Evolutionary conservation across 1,140 invertebrate species (phyloP).

Genomic region (Sinonovacula constricta): DNA sequence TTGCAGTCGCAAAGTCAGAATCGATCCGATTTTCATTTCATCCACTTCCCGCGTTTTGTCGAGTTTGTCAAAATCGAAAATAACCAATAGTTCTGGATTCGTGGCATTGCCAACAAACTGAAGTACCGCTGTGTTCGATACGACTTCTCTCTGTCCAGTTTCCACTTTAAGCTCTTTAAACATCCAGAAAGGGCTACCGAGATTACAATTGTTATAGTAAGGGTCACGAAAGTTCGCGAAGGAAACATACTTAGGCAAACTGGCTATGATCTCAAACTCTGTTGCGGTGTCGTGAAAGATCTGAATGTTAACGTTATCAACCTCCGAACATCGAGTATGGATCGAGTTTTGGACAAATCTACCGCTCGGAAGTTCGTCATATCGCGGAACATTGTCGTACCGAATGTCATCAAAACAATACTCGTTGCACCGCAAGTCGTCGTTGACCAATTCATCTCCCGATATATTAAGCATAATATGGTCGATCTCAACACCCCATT

Average conservation of each 20-base stretch:
- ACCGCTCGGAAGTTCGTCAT: constrained; percentile 34
- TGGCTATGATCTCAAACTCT: constrained; percentile 41
- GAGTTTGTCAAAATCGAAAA: constrained; percentile 24
- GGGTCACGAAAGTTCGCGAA: constrained; percentile 41
- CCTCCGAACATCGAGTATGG: constrained; percentile 24
- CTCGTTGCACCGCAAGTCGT: constrained; percentile 18
- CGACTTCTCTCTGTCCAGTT: background rate
- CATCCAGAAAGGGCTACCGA: constrained; percentile 38
- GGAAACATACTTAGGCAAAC: constrained; percentile 28
- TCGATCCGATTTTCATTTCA: constrained; percentile 19
- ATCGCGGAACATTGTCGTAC: constrained; percentile 28
- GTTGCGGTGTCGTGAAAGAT: constrained; percentile 31
- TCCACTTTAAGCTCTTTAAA: constrained; percentile 15
- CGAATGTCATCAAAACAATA: constrained; percentile 42
- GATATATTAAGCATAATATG: constrained; percentile 13
- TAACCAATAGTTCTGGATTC: background rate
- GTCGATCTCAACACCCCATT: constrained; percentile 43
- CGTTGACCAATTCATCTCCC: constrained; percentile 9
- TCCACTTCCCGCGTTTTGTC: constrained; percentile 37
- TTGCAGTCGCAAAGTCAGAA: constrained; percentile 10
- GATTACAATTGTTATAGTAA: constrained; percentile 18
- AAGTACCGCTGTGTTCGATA: background rate
- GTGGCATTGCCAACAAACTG: constrained; percentile 11
- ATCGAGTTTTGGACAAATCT: constrained; percentile 45
- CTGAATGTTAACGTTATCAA: constrained; percentile 44